Percentiles rank a stretch among this genome's conserved stretches.
Conservation (phyloP, 1,140 invertebrate species). For the Phthorimaea operculella region DNA sequence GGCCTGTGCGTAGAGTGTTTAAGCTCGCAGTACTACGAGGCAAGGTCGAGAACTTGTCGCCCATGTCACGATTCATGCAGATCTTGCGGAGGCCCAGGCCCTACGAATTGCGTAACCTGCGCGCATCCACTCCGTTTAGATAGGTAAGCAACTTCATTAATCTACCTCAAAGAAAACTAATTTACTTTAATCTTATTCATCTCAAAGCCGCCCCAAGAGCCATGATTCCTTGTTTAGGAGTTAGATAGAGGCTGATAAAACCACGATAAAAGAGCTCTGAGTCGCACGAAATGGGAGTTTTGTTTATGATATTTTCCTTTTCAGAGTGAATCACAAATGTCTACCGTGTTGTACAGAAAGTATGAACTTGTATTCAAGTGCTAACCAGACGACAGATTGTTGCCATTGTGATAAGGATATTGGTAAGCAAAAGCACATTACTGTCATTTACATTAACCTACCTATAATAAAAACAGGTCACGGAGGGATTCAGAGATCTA, state of each 20-base stretch:
- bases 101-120: slow-evolving; percentile 75
- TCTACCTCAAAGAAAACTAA: neutral
- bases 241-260: neutral
- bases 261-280: neutral
- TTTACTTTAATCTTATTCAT: neutral
- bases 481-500: too few species aligned
- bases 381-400: slow-evolving; percentile 65
- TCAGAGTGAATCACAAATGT: slow-evolving; percentile 76
- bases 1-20: slow-evolving; percentile 79
- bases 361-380: slow-evolving; percentile 40
- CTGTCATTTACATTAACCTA: neutral
- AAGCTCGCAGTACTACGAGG: slow-evolving; percentile 78
- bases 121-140: slow-evolving; percentile 74
- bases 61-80: slow-evolving; percentile 77
- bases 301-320: slow-evolving; percentile 11
- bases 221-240: slow-evolving; percentile 14
- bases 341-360: slow-evolving; percentile 73
- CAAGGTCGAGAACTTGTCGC: slow-evolving; percentile 74
- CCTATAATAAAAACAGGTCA: too few species aligned
- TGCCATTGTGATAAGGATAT: slow-evolving; percentile 76
- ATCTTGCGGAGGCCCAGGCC: slow-evolving; percentile 76
- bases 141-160: slow-evolving; percentile 39
- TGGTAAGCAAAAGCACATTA: slow-evolving; percentile 56
- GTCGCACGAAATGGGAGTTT: neutral
- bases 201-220: neutral